Conservation (phyloP, 2,797 vertebrate genomes). For the Peromyscus aztecus region DNA sequence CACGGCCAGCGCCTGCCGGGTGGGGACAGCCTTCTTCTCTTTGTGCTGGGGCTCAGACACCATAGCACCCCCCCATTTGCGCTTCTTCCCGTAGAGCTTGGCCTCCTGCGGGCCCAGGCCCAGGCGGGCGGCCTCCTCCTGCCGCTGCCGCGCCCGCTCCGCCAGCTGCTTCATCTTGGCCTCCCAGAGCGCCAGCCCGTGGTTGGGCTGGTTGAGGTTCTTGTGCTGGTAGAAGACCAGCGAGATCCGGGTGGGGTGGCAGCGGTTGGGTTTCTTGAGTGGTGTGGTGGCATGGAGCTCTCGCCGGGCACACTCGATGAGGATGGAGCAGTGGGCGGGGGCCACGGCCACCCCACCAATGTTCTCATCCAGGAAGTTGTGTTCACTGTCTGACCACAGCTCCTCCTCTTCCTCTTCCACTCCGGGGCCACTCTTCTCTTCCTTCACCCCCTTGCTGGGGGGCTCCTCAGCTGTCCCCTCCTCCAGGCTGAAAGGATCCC, state of each 20-base stretch:
- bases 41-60: slow-evolving; percentile 89
- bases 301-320: slow-evolving; percentile 97
- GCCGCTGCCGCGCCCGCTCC: slow-evolving; percentile 93
- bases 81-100: slow-evolving; percentile 96
- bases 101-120: slow-evolving; percentile 94
- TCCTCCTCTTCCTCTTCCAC: slow-evolving; percentile 91
- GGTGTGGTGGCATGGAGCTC: slow-evolving; percentile 99
- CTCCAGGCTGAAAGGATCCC: slow-evolving; percentile 90
- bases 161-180: slow-evolving; percentile 99
- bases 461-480: slow-evolving; percentile 85
- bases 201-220: slow-evolving; percentile 98
- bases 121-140: slow-evolving; percentile 96
- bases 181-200: slow-evolving; percentile 98
- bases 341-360: slow-evolving; percentile 98
- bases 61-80: slow-evolving; percentile 93
- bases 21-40: slow-evolving; percentile 92
- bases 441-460: slow-evolving; percentile 77
- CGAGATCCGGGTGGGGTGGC: slow-evolving; percentile 98
- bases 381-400: slow-evolving; percentile 98
- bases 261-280: slow-evolving; percentile 96
- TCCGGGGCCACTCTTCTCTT: slow-evolving; percentile 84
- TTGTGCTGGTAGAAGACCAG: slow-evolving; percentile 99
- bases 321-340: slow-evolving; percentile 96
- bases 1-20: slow-evolving; percentile 90
- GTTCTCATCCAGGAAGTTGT: slow-evolving; percentile 98